A percentile compares a stretch with the other conserved stretches of the same genome.
These are phyloP conservation scores for Trogon surrucura DNA, from an alignment of 2,113 vertebrate species.

Conservation along the genomic window DNA sequence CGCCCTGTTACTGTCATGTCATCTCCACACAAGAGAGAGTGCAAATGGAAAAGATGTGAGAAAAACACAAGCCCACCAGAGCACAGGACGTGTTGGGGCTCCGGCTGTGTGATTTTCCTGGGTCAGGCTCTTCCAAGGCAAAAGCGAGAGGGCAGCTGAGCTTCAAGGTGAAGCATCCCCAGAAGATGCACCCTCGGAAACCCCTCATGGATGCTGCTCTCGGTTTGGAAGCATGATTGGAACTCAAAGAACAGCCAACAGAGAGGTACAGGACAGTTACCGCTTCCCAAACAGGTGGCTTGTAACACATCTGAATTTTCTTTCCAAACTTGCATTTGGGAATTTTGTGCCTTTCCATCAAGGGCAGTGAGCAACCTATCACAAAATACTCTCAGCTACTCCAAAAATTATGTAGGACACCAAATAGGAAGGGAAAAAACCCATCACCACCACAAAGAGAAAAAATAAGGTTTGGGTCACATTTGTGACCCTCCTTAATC, in stretches of 20 bases:
- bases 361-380: background rate
- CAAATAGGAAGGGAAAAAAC: background rate
- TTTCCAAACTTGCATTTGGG: background rate
- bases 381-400: background rate
- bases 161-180: background rate
- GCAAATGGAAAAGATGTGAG: background rate
- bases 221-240: background rate
- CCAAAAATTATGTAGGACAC: background rate
- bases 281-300: background rate
- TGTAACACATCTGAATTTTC: background rate
- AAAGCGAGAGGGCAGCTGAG: background rate
- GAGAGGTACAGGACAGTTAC: background rate
- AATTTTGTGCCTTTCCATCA: background rate
- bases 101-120: background rate
- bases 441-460: background rate
- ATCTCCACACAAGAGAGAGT: background rate
- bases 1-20: too few species aligned
- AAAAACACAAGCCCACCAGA: background rate
- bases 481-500: background rate
- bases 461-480: accelerated
- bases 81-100: background rate
- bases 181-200: background rate
- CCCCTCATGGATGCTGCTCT: background rate
- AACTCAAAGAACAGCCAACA: background rate
- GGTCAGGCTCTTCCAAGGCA: background rate